A percentile compares a stretch with the other conserved stretches of the same genome.
Conservation (phyloP, 2,888 invertebrate species). For the Aethes cnicana region DNA sequence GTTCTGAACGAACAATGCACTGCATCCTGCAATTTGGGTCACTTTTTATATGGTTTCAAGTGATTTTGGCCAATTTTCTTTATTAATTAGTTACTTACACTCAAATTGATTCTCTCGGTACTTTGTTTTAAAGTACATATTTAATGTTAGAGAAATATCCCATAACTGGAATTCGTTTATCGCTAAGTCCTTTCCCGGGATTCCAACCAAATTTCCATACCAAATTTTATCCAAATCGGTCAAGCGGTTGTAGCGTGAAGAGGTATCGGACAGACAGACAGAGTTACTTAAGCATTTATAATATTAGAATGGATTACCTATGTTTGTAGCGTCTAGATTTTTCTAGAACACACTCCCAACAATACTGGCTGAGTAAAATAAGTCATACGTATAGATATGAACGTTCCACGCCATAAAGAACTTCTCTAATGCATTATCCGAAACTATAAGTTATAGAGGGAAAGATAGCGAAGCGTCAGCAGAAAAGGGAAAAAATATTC, state of each 20-base stretch:
- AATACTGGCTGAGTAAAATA: conserved; percentile 47
- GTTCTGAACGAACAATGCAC: background rate
- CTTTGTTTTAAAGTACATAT: too few relatives aligned
- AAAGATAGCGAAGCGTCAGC: conserved; percentile 63
- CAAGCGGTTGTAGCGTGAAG: too few relatives aligned
- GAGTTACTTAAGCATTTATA: too few relatives aligned
- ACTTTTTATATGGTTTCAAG: conserved; percentile 18
- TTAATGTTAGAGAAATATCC: too few relatives aligned
- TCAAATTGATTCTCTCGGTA: background rate
- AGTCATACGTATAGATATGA: conserved; percentile 59
- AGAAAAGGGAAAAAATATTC: conserved; percentile 44
- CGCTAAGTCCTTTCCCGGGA: too few relatives aligned
- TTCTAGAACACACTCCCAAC: conserved; percentile 15
- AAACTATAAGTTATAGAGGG: conserved; percentile 78
- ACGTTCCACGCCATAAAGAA: conserved; percentile 77
- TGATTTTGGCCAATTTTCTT: background rate
- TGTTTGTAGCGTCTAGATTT: conserved; percentile 2
- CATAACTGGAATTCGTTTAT: too few relatives aligned
- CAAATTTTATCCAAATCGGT: too few relatives aligned
- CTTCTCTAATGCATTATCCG: conserved; percentile 80
- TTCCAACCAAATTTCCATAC: too few relatives aligned
- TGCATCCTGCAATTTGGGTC: conserved; percentile 23
- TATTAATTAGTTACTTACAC: background rate
- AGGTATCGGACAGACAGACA: too few relatives aligned
- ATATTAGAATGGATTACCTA: too few relatives aligned